Base-by-base conservation (phyloP, 2,888 invertebrate genomes). In the Agrotis segetum region DNA sequence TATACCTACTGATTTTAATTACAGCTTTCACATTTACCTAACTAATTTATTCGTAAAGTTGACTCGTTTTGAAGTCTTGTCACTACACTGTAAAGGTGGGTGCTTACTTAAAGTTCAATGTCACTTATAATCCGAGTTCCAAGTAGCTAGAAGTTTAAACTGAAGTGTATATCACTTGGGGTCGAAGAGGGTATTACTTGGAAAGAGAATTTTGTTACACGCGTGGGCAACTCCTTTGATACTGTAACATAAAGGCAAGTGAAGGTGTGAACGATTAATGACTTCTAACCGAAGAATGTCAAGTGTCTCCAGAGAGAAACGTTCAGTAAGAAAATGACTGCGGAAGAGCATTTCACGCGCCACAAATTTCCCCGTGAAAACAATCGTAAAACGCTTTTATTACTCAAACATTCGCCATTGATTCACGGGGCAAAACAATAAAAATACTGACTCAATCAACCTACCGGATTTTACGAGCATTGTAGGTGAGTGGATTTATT, bases 391-490 rank as follows among this genome's bases (percentile, higher is more conserved):
- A 92, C 89, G 89, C 79, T 95, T 96, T 96, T 96, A 96, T 95
- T 94, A 93, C 95, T 92, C 91, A 90, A 95, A 95, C 96, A 95
- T 95, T 95, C 94, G 86, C 95, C 94, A 96, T 96, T 95, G 96
- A 96, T 96, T 96, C 96, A 93, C 93, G 92, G 91, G 88, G 92
- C 92, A 87, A 92, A 94, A 95, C 94, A 96, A 95, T 96, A 96
- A 96, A 96, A 96, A 95, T 95, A 95, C 96, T 94, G 94, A 94
- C 96, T 96, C 96, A 96, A 96, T 96, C 96, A 95, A 95, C 93
- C 93, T 92, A 90, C 92, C 89, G 88, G 91, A 92, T 92, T 96
- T 96, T 95, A 96, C 92, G 92, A 91, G 88, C 90, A 87, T 89
- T 91, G 89, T 93, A 95, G 95, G 94, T 95, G 92, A 94, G 92